Percentiles rank a stretch among this genome's conserved stretches.
Conservation (phyloP, 2,797 vertebrate genomes). For the Masticophis lateralis region DNA sequence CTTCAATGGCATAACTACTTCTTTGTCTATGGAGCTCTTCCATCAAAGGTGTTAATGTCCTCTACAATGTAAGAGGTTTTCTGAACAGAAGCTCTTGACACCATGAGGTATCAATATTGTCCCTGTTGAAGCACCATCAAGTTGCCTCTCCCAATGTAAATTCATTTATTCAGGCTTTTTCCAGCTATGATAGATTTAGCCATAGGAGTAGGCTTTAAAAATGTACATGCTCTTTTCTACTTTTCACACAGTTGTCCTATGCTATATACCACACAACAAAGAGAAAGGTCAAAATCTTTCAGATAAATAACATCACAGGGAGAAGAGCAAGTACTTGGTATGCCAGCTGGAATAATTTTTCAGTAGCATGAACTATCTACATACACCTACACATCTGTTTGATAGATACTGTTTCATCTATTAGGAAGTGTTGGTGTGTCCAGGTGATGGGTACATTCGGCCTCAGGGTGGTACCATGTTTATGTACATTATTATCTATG, state of each 20-base stretch:
- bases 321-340: neutral
- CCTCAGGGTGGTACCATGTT: neutral
- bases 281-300: neutral
- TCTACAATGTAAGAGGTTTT: neutral
- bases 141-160: neutral
- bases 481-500: neutral
- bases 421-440: neutral
- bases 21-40: neutral
- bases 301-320: neutral
- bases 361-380: neutral
- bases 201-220: neutral
- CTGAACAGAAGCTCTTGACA: neutral
- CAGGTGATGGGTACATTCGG: neutral
- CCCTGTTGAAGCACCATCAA: neutral
- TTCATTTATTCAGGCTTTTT: neutral
- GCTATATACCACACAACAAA: neutral
- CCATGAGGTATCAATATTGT: neutral
- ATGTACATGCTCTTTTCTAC: neutral
- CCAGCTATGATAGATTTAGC: neutral
- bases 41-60: neutral
- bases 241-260: neutral
- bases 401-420: neutral
- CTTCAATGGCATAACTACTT: neutral
- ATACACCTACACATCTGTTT: neutral
- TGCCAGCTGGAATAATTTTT: neutral